A percentile compares a stretch with the other conserved stretches of the same genome.
These are phyloP conservation scores for Tipula helvola DNA, from an alignment of 2,888 invertebrate species.

Conservation along the genomic window DNA sequence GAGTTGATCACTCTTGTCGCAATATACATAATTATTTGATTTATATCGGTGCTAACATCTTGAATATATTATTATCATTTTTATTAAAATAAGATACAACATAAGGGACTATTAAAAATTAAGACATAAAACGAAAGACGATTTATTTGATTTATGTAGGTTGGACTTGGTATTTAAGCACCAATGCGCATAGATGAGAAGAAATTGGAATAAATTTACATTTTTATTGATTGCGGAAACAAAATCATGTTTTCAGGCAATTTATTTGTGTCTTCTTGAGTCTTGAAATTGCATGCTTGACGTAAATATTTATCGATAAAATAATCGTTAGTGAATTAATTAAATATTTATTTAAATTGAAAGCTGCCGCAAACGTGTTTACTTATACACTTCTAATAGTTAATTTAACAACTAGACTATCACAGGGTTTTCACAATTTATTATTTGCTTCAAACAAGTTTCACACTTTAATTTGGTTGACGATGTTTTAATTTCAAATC, in stretches of 20 bases:
- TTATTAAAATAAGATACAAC: not conserved
- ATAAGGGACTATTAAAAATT: not conserved
- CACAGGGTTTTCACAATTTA: too few relatives aligned
- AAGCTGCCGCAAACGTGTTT: not conserved
- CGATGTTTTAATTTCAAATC: too few relatives aligned
- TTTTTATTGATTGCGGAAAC: not conserved
- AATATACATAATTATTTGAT: not conserved
- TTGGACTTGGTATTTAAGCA: not conserved
- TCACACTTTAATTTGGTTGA: too few relatives aligned
- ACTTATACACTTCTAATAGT: too few relatives aligned
- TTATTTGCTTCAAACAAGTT: too few relatives aligned
- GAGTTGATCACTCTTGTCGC: not conserved
- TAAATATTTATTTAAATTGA: not conserved
- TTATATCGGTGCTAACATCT: not conserved
- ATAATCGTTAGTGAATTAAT: not conserved
- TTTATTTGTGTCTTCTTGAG: not conserved
- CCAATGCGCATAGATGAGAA: not conserved
- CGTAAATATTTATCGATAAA: not conserved
- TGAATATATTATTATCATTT: not conserved
- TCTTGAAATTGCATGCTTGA: not conserved
- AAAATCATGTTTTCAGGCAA: not conserved
- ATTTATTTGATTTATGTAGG: not conserved
- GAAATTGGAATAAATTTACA: not conserved
- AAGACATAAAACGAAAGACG: not conserved
- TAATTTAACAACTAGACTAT: too few relatives aligned